A percentile compares a stretch with the other conserved stretches of the same genome.
Conservation (phyloP, 92 coral and sea anemone genomes). For the Epizoanthus illoricatus region DNA sequence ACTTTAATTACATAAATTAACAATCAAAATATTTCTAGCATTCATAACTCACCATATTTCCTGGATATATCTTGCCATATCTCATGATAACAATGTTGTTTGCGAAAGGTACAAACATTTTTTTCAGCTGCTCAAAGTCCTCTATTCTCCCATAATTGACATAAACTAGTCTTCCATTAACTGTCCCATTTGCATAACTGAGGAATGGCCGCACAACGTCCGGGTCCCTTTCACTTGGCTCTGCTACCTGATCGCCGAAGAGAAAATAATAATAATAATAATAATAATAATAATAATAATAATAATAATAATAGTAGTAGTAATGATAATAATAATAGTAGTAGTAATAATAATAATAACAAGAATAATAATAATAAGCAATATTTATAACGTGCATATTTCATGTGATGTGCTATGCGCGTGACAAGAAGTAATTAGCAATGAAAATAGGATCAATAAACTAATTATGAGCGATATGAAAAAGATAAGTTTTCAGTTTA, state of each 20-base stretch:
- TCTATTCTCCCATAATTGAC: slow-evolving; percentile 47
- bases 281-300: neutral
- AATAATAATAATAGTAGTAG: no score
- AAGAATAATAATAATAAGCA: no score
- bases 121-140: slow-evolving; percentile 28
- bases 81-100: slow-evolving; percentile 47
- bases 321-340: no score
- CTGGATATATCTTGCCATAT: slow-evolving; percentile 47
- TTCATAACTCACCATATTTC: slow-evolving; percentile 39
- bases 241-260: slow-evolving; percentile 13
- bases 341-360: no score
- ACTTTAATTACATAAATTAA: neutral
- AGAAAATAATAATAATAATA: neutral
- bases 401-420: no score
- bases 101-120: neutral
- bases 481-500: no score
- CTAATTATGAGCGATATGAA: no score
- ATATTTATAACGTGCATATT: no score
- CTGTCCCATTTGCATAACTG: slow-evolving; percentile 34
- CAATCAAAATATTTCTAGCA: neutral
- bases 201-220: slow-evolving; percentile 39
- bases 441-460: no score
- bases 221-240: slow-evolving; percentile 28
- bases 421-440: no score
- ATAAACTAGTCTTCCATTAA: slow-evolving; percentile 38